Evolutionary conservation across 2,888 invertebrate genomes (phyloP).

Genomic region (Anthophora plumipes): DNA sequence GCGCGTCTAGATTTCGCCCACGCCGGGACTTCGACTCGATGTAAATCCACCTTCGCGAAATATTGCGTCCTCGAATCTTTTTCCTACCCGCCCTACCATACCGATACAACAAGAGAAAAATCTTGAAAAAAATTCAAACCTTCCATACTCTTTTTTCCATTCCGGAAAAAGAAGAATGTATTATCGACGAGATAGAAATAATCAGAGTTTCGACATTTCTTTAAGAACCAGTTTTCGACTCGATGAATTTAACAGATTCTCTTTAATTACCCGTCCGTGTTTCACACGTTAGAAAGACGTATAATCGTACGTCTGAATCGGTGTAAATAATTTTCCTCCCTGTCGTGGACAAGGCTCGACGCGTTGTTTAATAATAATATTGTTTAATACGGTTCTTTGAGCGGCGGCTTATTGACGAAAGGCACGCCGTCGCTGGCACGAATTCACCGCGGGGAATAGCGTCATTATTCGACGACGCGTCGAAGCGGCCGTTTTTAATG

Average conservation of each 20-base stretch:
- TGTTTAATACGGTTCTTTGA: slow-evolving; percentile 49
- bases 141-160: too few relatives aligned
- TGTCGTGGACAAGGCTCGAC: not conserved
- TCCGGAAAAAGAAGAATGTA: too few relatives aligned
- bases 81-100: not conserved
- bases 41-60: slow-evolving; percentile 67
- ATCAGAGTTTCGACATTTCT: too few relatives aligned
- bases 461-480: slow-evolving; percentile 66
- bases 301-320: not conserved
- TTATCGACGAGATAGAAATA: too few relatives aligned
- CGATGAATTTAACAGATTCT: not conserved
- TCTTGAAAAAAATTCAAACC: not conserved
- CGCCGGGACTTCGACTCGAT: slow-evolving; percentile 33
- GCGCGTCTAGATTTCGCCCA: slow-evolving; percentile 73
- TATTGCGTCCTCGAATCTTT: slow-evolving; percentile 42
- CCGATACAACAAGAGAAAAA: not conserved
- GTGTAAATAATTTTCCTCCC: slow-evolving; percentile 7
- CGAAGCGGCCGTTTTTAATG: slow-evolving; percentile 75
- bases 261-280: slow-evolving; percentile 15
- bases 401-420: slow-evolving; percentile 58
- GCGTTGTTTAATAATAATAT: slow-evolving; percentile 44
- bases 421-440: slow-evolving; percentile 37
- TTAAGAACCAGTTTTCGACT: too few relatives aligned
- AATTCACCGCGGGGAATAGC: slow-evolving; percentile 57
- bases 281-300: not conserved